Evolutionary conservation across 1,140 invertebrate genomes (phyloP), one percentile per base, ranked within the genome.

Genomic region (Heliothis subflexa): DNA sequence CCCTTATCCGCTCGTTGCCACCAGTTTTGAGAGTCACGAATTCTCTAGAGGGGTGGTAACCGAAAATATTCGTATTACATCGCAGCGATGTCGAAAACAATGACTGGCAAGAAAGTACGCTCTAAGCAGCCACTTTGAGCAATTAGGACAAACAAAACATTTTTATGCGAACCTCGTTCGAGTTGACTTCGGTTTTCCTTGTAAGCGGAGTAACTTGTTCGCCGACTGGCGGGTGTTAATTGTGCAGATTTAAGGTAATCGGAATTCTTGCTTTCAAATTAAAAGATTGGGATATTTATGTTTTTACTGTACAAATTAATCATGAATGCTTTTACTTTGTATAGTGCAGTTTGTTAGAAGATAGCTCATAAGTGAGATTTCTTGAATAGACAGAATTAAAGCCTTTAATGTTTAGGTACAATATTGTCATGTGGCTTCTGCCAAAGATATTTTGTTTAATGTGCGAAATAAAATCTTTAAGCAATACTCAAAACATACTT

Each of bases 71-170:
- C 88, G 84, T 86, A 89, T 90, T 87, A 91, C 86, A 82, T 81
- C 79, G 79, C 80, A 80, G 80, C 82, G 87, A 86, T 88, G 85
- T 90, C 86, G 91, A 91, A 94, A 94, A 93, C 93, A 93, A 93
- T 94, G 93, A 93, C 89, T 93, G 73, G 91, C 79, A 81, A 85
- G 64, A 91, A 91, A 89, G 80, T 91, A 64, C 81, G 80, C 61
- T 81, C 86, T 90, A 91, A 94, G 86, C 88, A 94, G 90, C 89
- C 91, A 93, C 91, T 94, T 88, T 76, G 83, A 90, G 88, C 93
- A 92, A 92, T 93, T 93, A 94, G 88, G 85, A 91, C 83, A 93
- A 94, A 94, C 91, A 93, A 94, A 94, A 91, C 88, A 92, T 92
- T 92, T 93, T 94, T 92, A 91, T 88, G 85, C 83, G 78, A 83